Conservation (phyloP, 2,888 invertebrate species). For the Charanyca ferruginea region DNA sequence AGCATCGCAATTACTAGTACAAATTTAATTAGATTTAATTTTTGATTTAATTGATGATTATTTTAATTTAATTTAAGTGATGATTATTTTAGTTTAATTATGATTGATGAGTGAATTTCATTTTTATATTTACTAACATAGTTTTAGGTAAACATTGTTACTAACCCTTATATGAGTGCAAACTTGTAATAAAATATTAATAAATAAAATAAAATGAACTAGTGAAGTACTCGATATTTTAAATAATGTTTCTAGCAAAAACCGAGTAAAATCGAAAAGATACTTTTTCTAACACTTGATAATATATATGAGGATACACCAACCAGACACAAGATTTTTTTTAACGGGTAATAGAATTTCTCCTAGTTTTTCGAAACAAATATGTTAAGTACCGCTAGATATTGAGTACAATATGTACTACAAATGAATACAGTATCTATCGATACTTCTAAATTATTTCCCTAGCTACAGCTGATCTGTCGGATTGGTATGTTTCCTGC, state of each 20-base stretch:
- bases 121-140: too few species aligned
- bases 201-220: background rate
- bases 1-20: background rate
- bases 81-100: too few species aligned
- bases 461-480: slow-evolving; percentile 50
- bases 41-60: too few species aligned
- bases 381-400: background rate
- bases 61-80: too few species aligned
- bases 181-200: too few species aligned
- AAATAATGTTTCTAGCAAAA: background rate
- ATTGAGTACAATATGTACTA: background rate
- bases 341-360: background rate
- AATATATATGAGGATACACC: too few species aligned
- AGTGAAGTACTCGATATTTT: background rate
- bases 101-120: too few species aligned
- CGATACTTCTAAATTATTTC: background rate
- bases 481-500: slow-evolving; percentile 62
- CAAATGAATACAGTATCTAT: background rate
- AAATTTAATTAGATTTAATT: too few species aligned
- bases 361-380: background rate
- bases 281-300: background rate
- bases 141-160: too few species aligned
- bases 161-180: too few species aligned
- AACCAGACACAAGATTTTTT: too few species aligned
- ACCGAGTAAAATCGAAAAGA: background rate